These are phyloP conservation scores for Miichthys miiuy DNA, from an alignment of 2,797 vertebrate genomes.

Conservation along the genomic window DNA sequence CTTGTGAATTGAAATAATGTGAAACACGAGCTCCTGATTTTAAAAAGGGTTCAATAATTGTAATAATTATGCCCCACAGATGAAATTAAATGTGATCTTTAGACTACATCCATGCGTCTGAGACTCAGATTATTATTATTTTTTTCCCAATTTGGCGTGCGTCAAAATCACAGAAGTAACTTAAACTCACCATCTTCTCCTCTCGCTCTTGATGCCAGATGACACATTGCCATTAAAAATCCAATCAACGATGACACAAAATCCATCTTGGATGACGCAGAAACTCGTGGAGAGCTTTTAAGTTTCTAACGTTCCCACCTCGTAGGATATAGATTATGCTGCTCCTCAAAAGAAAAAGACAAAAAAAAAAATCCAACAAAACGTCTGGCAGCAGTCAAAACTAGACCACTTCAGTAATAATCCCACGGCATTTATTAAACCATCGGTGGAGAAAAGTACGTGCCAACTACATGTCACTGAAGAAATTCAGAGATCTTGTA, in stretches of 20 bases:
- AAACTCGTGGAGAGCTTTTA: slow-evolving; percentile 46
- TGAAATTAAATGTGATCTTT: background rate
- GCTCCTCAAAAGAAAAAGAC: slow-evolving; percentile 21
- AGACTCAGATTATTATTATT: rapidly evolving
- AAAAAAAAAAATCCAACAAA: slow-evolving; percentile 54
- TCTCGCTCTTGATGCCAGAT: slow-evolving; percentile 77
- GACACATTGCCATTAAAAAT: slow-evolving; percentile 86
- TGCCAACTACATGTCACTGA: slow-evolving; percentile 61
- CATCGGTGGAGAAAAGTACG: slow-evolving; percentile 33
- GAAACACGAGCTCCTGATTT: slow-evolving; percentile 21
- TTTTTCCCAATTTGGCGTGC: slow-evolving; percentile 25
- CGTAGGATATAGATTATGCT: background rate
- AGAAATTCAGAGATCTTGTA: background rate
- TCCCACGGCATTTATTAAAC: slow-evolving; percentile 58
- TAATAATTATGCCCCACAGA: rapidly evolving
- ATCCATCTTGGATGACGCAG: slow-evolving; percentile 86
- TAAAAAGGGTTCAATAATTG: background rate
- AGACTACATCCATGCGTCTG: background rate
- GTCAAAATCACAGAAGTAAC: slow-evolving; percentile 32
- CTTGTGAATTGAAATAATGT: slow-evolving; percentile 16
- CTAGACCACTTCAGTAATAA: slow-evolving; percentile 40
- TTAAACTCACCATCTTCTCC: slow-evolving; percentile 89
- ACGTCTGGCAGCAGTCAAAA: slow-evolving; percentile 34
- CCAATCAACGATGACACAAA: slow-evolving; percentile 85
- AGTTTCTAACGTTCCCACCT: slow-evolving; percentile 47